Percentiles rank a stretch among this genome's conserved stretches.
phyloP scores from a whole-genome alignment of 2,888 invertebrate genomes.

The Trichopoda pennipes region DNA sequence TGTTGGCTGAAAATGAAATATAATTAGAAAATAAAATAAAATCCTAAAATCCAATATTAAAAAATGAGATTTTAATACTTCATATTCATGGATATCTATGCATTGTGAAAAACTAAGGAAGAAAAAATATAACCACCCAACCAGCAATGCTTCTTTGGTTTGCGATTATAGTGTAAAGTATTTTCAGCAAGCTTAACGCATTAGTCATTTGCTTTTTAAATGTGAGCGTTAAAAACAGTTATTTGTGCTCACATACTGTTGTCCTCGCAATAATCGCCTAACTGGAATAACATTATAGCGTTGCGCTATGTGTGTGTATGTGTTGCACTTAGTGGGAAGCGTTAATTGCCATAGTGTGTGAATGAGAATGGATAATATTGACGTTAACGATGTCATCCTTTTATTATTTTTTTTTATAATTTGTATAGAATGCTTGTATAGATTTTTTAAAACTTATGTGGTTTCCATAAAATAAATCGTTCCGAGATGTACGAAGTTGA shows the following conservation, averaged over 20 bases:
- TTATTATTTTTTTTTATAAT: conserved; percentile 17
- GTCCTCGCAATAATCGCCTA: conserved; percentile 24
- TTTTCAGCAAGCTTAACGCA: conserved; percentile 35
- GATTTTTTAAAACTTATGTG: conserved; percentile 39
- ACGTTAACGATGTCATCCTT: conserved; percentile 51
- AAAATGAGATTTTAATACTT: conserved; percentile 70
- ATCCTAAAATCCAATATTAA: background rate
- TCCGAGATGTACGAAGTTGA: conserved; percentile 69
- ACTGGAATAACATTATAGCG: background rate
- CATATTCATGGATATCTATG: conserved; percentile 71
- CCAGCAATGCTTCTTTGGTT: conserved; percentile 14
- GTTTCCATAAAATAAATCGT: conserved; percentile 57
- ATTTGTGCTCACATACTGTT: conserved; percentile 32
- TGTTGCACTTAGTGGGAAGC: conserved; percentile 13
- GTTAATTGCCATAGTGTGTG: conserved; percentile 1
- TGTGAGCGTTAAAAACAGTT: conserved; percentile 4
- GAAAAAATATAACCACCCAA: conserved; percentile 47
- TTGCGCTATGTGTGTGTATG: background rate
- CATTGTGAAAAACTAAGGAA: conserved; percentile 44
- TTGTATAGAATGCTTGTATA: conserved; percentile 34
- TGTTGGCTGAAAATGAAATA: background rate
- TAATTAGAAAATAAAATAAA: conserved; percentile 33
- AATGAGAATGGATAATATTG: conserved; percentile 37
- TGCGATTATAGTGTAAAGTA: conserved; percentile 18
- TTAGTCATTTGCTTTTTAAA: conserved; percentile 17